Conservation (phyloP, 2,113 vertebrate species). For the Oncorhynchus mykiss region DNA sequence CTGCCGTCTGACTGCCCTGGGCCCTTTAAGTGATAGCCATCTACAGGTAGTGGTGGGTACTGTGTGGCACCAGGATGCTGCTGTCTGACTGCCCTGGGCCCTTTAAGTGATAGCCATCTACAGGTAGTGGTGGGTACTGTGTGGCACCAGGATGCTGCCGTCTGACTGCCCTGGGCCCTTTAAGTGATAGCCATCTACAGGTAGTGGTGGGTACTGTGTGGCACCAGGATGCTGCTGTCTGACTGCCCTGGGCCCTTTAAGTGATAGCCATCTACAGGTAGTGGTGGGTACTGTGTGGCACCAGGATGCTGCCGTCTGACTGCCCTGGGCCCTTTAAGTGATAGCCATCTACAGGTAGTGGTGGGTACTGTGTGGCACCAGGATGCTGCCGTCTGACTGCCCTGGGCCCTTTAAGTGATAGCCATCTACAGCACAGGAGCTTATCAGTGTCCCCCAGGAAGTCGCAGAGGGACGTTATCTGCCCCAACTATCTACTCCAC, state of each 20-base stretch:
- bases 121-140: constrained; percentile 22
- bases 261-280: constrained; percentile 73
- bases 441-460: constrained; percentile 78
- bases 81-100: too few relatives aligned
- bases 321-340: constrained; percentile 46
- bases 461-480: constrained; percentile 71
- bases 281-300: neutral
- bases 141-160: constrained; percentile 20
- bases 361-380: constrained; percentile 1
- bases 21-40: constrained; percentile 70
- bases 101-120: constrained; percentile 74
- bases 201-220: neutral
- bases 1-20: neutral
- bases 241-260: constrained; percentile 29
- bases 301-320: constrained; percentile 13
- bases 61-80: constrained; percentile 22
- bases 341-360: constrained; percentile 70
- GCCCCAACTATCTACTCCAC: constrained; percentile 67
- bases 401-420: constrained; percentile 60
- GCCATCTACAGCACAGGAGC: constrained; percentile 71
- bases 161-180: too few relatives aligned
- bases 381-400: constrained; percentile 5
- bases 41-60: constrained; percentile 44
- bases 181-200: constrained; percentile 76
- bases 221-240: constrained; percentile 15